phyloP scores from a whole-genome alignment of 2,113 vertebrate genomes.

The Lampris megalopsis region DNA sequence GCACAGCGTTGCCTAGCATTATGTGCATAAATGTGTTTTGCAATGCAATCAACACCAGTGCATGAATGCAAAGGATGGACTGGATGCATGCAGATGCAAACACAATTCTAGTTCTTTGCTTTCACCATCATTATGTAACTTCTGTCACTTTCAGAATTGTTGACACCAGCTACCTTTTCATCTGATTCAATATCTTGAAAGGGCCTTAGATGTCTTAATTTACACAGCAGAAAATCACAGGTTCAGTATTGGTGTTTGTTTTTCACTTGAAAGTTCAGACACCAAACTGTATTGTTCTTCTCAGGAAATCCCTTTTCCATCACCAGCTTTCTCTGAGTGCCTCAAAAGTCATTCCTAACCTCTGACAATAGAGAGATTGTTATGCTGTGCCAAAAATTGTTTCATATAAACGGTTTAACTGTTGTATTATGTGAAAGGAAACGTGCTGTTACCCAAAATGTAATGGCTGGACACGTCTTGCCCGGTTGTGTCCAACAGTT shows the following conservation, averaged over 20 bases:
- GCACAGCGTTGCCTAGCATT: conserved; percentile 13
- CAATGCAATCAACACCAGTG: neutral
- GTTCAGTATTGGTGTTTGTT: conserved; percentile 14
- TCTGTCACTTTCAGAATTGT: conserved; percentile 17
- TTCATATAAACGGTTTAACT: conserved; percentile 10
- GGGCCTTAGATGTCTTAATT: conserved; percentile 34
- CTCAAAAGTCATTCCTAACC: conserved; percentile 14
- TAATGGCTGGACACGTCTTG: no score
- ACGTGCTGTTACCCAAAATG: neutral
- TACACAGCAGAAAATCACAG: neutral
- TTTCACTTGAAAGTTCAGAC: conserved; percentile 8
- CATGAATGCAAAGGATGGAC: neutral
- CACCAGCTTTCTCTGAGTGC: conserved; percentile 35
- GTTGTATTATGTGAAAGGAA: neutral
- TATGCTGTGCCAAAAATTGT: conserved; percentile 31
- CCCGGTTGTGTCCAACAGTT: neutral
- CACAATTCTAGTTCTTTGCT: conserved; percentile 34
- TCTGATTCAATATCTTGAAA: conserved; percentile 11
- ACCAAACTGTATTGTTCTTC: conserved; percentile 34
- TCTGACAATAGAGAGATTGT: conserved; percentile 33
- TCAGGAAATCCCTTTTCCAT: conserved; percentile 71
- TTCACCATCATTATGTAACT: conserved; percentile 29
- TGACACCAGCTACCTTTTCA: conserved; percentile 7
- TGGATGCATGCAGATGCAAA: neutral
- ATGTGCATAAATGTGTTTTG: conserved; percentile 23